Evolutionary conservation across 1,140 invertebrate genomes (phyloP), one percentile per base, ranked within the genome.

Genomic region (Drosophila burlai): DNA sequence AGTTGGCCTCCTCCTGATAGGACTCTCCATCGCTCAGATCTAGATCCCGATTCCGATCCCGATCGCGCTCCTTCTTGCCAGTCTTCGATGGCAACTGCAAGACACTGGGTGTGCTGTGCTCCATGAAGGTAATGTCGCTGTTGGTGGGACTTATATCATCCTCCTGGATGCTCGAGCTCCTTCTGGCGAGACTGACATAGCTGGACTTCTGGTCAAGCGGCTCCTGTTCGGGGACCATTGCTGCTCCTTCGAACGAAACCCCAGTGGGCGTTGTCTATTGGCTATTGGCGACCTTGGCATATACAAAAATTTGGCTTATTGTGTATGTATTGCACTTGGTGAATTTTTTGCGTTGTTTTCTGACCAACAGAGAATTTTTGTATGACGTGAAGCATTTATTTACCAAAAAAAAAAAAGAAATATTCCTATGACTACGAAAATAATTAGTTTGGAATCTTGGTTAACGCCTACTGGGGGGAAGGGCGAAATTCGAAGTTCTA

Each of bases 281-380:
- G 55, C 73, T 64, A n/a, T 18, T 62, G 18, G 29, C 18, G 40
- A 34, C 36, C 38, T 26, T 58, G 73, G 62, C 60, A 80, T 67
- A 61, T 81, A 89, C 84, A 50, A 75, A 31, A 89, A 89, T 84
- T 89, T 89, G 26, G 63, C 42, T 65, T 66, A 49, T 57, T 78
- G n/a, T 13, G 13, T 45, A n/a, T 54, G 11, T 11, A 26, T 54
- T 68, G 38, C 62, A 74, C 64, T 75, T 79, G 36, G 38, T 18
- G 43, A 78, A 71, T 67, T 84, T 80, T 74, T 66, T 66, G 46
- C 65, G 31, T 62, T 86, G 60, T 72, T 73, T 63, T 61, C 7
- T 76, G 40, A 64, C 58, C 60, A 86, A 91, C 90, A 90, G 82
- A 86, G 83, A 91, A 92, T 92, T 91, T 91, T 91, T 80, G 73